These are phyloP conservation scores for Hypselothyrea guttata DNA, from an alignment of 2,888 invertebrate species.

Conservation along the genomic window DNA sequence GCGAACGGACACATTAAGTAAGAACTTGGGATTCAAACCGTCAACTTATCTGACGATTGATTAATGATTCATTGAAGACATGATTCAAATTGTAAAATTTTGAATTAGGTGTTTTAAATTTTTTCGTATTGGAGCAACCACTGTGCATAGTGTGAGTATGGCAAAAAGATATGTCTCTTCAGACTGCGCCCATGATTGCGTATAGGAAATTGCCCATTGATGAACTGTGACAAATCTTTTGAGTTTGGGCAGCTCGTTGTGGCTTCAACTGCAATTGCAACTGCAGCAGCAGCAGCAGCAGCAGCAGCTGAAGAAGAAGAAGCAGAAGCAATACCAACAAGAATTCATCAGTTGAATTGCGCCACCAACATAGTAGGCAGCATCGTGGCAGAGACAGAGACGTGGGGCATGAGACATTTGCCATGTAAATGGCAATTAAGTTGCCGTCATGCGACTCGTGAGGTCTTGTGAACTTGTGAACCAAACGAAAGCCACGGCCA, in stretches of 20 bases:
- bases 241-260: slow-evolving; percentile 15
- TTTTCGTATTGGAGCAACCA: background rate
- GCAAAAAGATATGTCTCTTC: too few relatives aligned
- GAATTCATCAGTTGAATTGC: slow-evolving; percentile 69
- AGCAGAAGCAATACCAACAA: slow-evolving; percentile 16
- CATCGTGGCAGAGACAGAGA: slow-evolving; percentile 43
- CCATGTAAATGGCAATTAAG: slow-evolving; percentile 76
- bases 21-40: background rate
- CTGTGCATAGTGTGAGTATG: too few relatives aligned
- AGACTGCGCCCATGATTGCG: background rate
- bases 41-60: background rate
- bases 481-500: slow-evolving; percentile 41
- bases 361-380: slow-evolving; percentile 67
- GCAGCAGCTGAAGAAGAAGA: too few relatives aligned
- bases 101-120: background rate
- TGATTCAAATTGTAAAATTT: background rate
- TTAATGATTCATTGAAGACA: too few relatives aligned
- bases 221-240: slow-evolving; percentile 60
- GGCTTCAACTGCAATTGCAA: slow-evolving; percentile 2
- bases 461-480: slow-evolving; percentile 79
- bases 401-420: slow-evolving; percentile 53
- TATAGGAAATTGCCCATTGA: slow-evolving; percentile 22
- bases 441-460: slow-evolving; percentile 68
- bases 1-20: background rate
- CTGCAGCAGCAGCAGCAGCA: background rate